Evolutionary conservation across 2,113 vertebrate species (phyloP).

Genomic region (Austrofundulus limnaeus): DNA sequence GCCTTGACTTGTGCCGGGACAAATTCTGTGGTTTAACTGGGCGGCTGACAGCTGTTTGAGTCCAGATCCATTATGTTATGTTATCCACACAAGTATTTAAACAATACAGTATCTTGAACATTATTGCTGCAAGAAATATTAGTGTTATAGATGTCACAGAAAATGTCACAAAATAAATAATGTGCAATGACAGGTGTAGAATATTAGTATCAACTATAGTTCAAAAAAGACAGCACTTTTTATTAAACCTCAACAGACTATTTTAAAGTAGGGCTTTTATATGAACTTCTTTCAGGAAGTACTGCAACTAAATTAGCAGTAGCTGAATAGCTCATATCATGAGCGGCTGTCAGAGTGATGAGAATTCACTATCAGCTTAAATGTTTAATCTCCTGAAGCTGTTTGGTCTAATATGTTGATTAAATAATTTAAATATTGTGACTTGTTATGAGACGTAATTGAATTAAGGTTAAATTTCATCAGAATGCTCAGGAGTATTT

Average conservation of each 20-base stretch:
- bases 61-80: neutral
- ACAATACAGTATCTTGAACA: neutral
- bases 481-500: neutral
- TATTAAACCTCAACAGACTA: too few relatives aligned
- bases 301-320: neutral
- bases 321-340: neutral
- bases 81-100: conserved; percentile 12
- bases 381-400: neutral
- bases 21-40: conserved; percentile 27
- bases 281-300: neutral
- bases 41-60: conserved; percentile 17
- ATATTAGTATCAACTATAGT: too few relatives aligned
- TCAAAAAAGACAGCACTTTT: too few relatives aligned
- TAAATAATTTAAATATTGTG: neutral
- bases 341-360: neutral
- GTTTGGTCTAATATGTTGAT: neutral
- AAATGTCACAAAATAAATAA: too few relatives aligned
- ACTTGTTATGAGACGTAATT: neutral
- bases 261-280: too few relatives aligned
- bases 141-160: neutral
- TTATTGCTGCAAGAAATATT: neutral
- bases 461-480: neutral
- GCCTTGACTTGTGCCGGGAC: conserved; percentile 20
- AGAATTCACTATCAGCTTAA: neutral
- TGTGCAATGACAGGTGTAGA: too few relatives aligned